Evolutionary conservation across 1,140 invertebrate genomes (phyloP).

Genomic region (Aphis gossypii): DNA sequence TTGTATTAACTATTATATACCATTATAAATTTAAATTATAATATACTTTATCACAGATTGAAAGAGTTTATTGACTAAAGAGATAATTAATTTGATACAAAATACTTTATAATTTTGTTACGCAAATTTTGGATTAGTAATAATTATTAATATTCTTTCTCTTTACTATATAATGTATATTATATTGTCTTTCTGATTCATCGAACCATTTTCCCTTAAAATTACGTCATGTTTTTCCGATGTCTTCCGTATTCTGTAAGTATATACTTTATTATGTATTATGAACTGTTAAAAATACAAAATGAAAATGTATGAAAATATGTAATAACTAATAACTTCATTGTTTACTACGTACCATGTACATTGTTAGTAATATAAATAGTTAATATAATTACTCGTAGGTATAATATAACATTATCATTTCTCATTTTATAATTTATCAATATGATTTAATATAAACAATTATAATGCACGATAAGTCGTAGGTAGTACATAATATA

Average conservation of each 20-base stretch:
- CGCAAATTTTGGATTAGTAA: neutral
- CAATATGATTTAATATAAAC: neutral
- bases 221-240: neutral
- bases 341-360: neutral
- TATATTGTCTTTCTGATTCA: neutral
- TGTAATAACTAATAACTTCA: neutral
- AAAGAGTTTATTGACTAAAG: neutral
- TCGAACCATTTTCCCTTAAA: neutral
- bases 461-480: neutral
- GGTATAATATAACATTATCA: neutral
- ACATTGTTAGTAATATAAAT: neutral
- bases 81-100: neutral
- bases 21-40: constrained; percentile 8
- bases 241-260: neutral
- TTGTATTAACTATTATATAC: constrained; percentile 21
- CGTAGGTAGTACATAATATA: neutral
- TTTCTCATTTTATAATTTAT: neutral
- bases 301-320: neutral
- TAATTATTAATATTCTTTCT: constrained; percentile 27
- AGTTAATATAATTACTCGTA: neutral
- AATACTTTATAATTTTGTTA: neutral
- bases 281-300: neutral
- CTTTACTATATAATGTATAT: neutral
- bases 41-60: neutral
- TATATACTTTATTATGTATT: neutral